A percentile compares a stretch with the other conserved stretches of the same genome.
These are phyloP conservation scores for Antennarius striatus DNA, from an alignment of 2,113 vertebrate species.

Conservation along the genomic window DNA sequence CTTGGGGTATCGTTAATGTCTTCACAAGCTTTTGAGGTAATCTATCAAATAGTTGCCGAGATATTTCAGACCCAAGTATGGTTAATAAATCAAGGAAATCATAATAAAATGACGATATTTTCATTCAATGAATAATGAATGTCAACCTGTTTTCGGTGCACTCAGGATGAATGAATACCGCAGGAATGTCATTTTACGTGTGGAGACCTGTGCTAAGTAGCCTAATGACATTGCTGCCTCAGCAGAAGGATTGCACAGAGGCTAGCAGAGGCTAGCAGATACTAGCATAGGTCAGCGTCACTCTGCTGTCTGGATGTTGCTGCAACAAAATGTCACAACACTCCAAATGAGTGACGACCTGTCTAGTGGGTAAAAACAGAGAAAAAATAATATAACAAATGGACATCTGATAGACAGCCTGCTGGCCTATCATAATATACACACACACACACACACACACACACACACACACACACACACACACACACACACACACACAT, in stretches of 20 bases:
- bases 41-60: neutral
- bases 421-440: constrained; percentile 12
- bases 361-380: constrained; percentile 20
- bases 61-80: neutral
- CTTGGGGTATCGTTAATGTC: neutral
- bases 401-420: constrained; percentile 23
- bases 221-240: neutral
- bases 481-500: constrained; percentile 23
- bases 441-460: constrained; percentile 20
- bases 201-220: neutral
- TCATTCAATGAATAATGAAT: neutral
- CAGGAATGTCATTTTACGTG: neutral
- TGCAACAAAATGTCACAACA: constrained; percentile 42
- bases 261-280: neutral
- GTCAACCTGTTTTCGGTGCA: neutral
- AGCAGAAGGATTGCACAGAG: neutral
- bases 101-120: neutral
- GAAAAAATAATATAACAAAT: constrained; percentile 15
- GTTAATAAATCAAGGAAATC: neutral
- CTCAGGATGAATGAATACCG: neutral
- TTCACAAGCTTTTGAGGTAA: neutral
- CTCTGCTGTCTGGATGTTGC: constrained; percentile 23
- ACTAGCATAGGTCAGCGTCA: neutral
- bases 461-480: constrained; percentile 22
- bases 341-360: constrained; percentile 37